These are phyloP conservation scores for Epizoanthus ramosus DNA, from an alignment of 92 coral and sea anemone genomes.

Conservation along the genomic window DNA sequence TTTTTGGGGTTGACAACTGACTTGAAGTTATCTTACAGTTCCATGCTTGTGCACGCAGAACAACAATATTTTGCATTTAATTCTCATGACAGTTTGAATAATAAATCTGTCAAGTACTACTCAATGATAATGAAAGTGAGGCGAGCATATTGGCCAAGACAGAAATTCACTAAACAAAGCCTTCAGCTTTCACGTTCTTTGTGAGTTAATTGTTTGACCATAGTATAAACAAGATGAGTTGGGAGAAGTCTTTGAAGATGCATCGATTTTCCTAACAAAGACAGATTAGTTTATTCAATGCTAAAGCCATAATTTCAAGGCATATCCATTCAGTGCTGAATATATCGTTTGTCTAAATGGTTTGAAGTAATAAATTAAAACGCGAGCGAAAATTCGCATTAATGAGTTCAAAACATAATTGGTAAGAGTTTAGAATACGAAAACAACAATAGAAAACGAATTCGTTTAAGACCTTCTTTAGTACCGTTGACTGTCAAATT, in stretches of 20 bases:
- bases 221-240: slow-evolving; percentile 12
- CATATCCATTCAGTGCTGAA: background rate
- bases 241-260: background rate
- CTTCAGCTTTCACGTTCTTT: background rate
- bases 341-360: too few species aligned
- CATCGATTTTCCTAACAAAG: background rate
- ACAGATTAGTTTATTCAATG: background rate
- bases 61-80: too few species aligned
- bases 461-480: background rate
- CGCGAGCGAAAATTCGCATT: background rate
- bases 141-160: too few species aligned
- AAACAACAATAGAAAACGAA: background rate
- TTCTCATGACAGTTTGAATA: too few species aligned
- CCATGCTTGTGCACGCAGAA: too few species aligned
- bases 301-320: background rate
- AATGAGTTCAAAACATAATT: slow-evolving; percentile 19
- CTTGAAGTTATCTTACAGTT: too few species aligned
- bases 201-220: background rate
- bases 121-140: too few species aligned
- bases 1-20: too few species aligned
- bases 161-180: too few species aligned
- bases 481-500: background rate
- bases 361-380: background rate
- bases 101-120: too few species aligned
- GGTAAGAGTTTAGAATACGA: slow-evolving; percentile 7